Evolutionary conservation across 2,888 invertebrate genomes (phyloP).

Genomic region (Gibbula magus): DNA sequence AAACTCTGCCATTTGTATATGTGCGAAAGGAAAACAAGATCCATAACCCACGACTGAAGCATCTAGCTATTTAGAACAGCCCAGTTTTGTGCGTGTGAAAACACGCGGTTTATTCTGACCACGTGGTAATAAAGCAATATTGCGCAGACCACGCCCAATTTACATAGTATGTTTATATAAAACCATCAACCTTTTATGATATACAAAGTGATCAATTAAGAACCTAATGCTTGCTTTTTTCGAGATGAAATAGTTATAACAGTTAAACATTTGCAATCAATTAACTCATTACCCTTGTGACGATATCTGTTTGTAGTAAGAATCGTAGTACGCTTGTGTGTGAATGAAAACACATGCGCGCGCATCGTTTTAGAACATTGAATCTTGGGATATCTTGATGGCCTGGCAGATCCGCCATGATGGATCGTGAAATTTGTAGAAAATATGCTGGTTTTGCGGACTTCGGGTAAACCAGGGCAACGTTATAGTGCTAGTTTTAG

Average conservation of each 20-base stretch:
- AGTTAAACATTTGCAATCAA: not conserved
- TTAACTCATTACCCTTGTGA: not conserved
- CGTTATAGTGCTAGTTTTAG: constrained; percentile 44
- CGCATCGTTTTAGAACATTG: constrained; percentile 53
- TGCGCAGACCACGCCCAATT: too few relatives aligned
- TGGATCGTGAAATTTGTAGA: constrained; percentile 71
- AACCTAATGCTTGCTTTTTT: too few relatives aligned
- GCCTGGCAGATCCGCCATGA: constrained; percentile 75
- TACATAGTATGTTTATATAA: not conserved
- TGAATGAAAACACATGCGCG: constrained; percentile 62
- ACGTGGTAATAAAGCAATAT: too few relatives aligned
- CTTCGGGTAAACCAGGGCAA: constrained; percentile 48
- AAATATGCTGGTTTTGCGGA: constrained; percentile 59
- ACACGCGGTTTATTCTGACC: too few relatives aligned
- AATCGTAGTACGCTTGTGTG: constrained; percentile 13
- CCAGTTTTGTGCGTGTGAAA: too few relatives aligned
- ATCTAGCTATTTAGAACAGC: too few relatives aligned
- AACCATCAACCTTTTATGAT: not conserved
- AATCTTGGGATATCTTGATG: constrained; percentile 72
- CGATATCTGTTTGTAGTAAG: constrained; percentile 4
- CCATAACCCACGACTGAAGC: too few relatives aligned
- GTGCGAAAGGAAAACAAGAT: too few relatives aligned
- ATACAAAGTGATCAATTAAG: too few relatives aligned
- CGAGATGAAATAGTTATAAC: not conserved
- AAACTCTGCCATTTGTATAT: too few relatives aligned